Conservation (phyloP, 92 coral and sea anemone genomes). For the Micromussa lordhowensis region DNA sequence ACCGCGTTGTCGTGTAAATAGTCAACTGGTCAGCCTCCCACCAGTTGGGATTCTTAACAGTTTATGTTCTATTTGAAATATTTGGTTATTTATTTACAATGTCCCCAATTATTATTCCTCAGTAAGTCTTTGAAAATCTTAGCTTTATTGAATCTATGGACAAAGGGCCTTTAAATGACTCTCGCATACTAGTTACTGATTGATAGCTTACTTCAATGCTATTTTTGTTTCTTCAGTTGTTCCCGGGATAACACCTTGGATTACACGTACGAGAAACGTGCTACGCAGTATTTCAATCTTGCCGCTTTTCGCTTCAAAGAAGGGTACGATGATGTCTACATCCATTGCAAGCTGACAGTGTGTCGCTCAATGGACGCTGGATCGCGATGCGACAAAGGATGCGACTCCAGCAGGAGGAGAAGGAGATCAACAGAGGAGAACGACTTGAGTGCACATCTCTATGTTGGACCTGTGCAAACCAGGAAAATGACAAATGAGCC, state of each 20-base stretch:
- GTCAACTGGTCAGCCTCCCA: no score
- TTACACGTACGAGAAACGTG: slow-evolving; percentile 38
- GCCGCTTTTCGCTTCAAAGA: slow-evolving; percentile 82
- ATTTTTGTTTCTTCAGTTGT: slow-evolving; percentile 55
- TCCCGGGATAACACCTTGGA: slow-evolving; percentile 71
- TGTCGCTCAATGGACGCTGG: slow-evolving; percentile 57
- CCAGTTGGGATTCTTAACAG: no score
- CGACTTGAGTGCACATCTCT: not conserved
- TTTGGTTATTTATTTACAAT: no score
- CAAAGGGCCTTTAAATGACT: no score
- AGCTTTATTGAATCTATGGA: no score
- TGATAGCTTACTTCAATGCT: not conserved
- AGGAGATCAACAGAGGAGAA: not conserved
- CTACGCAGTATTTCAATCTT: slow-evolving; percentile 68
- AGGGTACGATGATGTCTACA: slow-evolving; percentile 45
- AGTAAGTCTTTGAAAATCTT: no score
- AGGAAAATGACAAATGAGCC: not conserved
- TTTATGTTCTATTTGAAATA: no score
- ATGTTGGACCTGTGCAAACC: slow-evolving; percentile 13
- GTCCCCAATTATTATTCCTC: no score
- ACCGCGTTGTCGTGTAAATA: no score
- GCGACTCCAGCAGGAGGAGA: slow-evolving; percentile 40
- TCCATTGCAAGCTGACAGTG: slow-evolving; percentile 78
- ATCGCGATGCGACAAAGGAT: slow-evolving; percentile 71
- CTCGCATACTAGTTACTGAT: no score